Base-by-base conservation (phyloP, 2,113 vertebrate genomes). In the Centropus unirufus region DNA sequence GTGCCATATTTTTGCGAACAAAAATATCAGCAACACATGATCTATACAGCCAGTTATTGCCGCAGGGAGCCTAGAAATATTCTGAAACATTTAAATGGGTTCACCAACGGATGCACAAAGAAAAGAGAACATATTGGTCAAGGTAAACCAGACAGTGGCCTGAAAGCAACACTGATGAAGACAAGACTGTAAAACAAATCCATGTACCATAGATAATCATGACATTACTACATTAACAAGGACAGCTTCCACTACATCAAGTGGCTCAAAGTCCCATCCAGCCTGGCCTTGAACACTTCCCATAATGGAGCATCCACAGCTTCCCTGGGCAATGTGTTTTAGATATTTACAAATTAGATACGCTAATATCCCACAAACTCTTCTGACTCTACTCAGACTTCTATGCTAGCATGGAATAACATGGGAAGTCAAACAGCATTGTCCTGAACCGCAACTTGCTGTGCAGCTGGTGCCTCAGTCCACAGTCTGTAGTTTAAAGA, bases 151-250 rank as follows among this genome's bases (percentile, higher is more conserved):
- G 11, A 39, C 10, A 40, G 14, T 4, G 20, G 21, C 54, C 57
- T 40, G 12, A 89, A 67, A 79, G 34, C 54, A 49, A 20, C 14
- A 8, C 21, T 32, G 49, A 42, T 39, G 39, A 75, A 68, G 49
- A 69, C 2, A 6, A 86, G 11, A 27, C 4, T 39, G 34, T 14
- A 20, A 54, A 83, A 61, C 58, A 80, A 90, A 55, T 27, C 20
- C 9, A 67, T 0, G 0, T 23, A 47, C 21, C 17, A 42, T 0
- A 79, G 26, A 61, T 10, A 27, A 80, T 9, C 49, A 57, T n/a
- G n/a, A n/a, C n/a, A n/a, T n/a, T n/a, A n/a, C n/a, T n/a, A n/a
- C 12, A 40, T 2, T 1, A 8, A 11, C 46, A 62, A 18, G 18
- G 21, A 30, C 8, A 46, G 6, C 21, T 68, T 79, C 14, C 16